Percentiles rank a stretch among this genome's conserved stretches.
These are phyloP conservation scores for Acronicta leporina DNA, from an alignment of 2,888 invertebrate species.

Conservation along the genomic window DNA sequence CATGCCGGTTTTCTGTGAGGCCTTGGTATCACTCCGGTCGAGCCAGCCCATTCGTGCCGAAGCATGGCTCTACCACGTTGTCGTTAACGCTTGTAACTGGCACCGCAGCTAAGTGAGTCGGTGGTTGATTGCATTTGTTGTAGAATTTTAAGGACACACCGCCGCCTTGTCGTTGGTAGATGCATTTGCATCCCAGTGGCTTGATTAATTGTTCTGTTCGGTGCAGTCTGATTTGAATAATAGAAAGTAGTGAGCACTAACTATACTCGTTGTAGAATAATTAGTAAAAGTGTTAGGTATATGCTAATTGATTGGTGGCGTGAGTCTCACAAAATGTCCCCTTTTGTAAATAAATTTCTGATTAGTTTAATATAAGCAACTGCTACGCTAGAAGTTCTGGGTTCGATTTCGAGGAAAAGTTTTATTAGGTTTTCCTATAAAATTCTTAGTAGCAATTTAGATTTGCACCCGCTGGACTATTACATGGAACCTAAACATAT, in stretches of 20 bases:
- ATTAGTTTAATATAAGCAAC: too few species aligned
- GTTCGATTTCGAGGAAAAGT: too few species aligned
- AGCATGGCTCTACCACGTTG: too few species aligned
- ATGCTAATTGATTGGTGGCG: background rate
- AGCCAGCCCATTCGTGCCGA: too few species aligned
- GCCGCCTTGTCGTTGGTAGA: constrained; percentile 58
- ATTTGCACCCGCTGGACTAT: too few species aligned
- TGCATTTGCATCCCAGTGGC: constrained; percentile 61
- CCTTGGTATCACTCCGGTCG: too few species aligned
- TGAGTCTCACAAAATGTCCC: background rate
- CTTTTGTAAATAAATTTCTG: too few species aligned
- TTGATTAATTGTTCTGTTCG: constrained; percentile 41
- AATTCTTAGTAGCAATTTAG: too few species aligned
- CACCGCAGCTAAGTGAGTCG: constrained; percentile 32
- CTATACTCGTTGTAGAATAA: constrained; percentile 21
- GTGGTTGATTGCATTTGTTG: constrained; percentile 74
- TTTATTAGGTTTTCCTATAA: too few species aligned
- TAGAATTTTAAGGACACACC: constrained; percentile 72
- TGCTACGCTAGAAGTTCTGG: too few species aligned
- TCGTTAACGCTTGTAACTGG: constrained; percentile 12
- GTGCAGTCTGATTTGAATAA: constrained; percentile 44
- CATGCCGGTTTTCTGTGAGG: too few species aligned
- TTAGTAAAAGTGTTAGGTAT: constrained; percentile 5
- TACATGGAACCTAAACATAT: too few species aligned
- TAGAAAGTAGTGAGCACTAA: constrained; percentile 29